Evolutionary conservation across 1,140 invertebrate genomes (phyloP).

Genomic region (Nilaparvata lugens): DNA sequence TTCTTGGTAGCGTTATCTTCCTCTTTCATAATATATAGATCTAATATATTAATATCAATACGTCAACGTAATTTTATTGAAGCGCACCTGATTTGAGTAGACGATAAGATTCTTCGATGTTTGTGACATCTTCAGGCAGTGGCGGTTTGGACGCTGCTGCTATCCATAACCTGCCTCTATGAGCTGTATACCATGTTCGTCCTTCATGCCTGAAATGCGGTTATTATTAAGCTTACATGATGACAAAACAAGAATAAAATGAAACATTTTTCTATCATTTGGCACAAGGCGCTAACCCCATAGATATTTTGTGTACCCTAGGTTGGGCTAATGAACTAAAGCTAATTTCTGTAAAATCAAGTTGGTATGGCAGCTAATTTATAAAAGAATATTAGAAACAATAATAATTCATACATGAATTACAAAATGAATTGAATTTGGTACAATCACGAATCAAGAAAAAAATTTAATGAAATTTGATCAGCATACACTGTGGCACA

Average conservation of each 20-base stretch:
- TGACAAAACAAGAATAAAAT: neutral
- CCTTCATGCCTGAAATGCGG: conserved; percentile 74
- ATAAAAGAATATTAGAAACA: no score
- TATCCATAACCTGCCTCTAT: conserved; percentile 90
- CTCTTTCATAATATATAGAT: no score
- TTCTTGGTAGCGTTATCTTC: no score
- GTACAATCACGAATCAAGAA: no score
- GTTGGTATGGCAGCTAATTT: no score
- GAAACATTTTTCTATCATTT: neutral
- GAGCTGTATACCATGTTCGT: conserved; percentile 82
- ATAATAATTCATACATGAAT: no score
- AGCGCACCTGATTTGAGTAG: conserved; percentile 20
- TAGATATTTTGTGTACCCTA: neutral
- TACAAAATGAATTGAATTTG: no score
- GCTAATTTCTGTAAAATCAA: no score
- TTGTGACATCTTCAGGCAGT: conserved; percentile 54
- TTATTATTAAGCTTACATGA: conserved; percentile 11
- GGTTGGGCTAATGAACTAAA: neutral
- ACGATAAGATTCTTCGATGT: conserved; percentile 47
- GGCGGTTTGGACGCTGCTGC: conserved; percentile 74
- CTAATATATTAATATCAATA: no score
- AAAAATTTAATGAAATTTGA: no score
- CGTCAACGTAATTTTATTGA: no score
- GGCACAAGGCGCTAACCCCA: neutral
- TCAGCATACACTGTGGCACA: no score